Evolutionary conservation across 2,113 vertebrate species (phyloP), one percentile per base, ranked within the genome.

Genomic region (Oplegnathus fasciatus): DNA sequence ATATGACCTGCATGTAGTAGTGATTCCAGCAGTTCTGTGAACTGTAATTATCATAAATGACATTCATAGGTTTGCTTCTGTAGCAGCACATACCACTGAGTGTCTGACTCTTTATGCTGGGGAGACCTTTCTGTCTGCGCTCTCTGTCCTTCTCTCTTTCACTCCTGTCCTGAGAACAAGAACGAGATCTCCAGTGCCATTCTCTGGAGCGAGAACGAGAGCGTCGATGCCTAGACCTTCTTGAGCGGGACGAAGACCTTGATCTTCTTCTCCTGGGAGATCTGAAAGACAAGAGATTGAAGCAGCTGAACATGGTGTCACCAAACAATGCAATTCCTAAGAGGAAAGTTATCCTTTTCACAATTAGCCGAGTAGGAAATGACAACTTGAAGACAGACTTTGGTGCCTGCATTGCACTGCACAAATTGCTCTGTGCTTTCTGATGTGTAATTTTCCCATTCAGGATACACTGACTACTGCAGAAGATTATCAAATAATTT

Each of bases 221-320:
- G 0, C 96, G 96, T 0, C 95, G 93, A 89, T 97, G 96, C n/a
- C 97, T 96, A 0, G 97, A 94, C 71, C 97, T 95, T 76, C 95
- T 96, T 1, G 97, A 96, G 28, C 96, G 95, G 5, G 98, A 99
- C 6, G 97, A 94, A 6, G 98, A 99, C 48, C 97, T 94, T 6
- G 98, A 99, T 68, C 97, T 93, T 67, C 96, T 96, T 78, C 97
- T 97, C 87, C 97, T 97, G 18, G 98, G 98, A 84, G 98, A 99
- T 92, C 98, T 99, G 81, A 78, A 86, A 80, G 40, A 83, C 5
- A 82, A 28, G 67, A 34, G 4, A 73, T 78, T 26, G 22, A 58
- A 50, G 20, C 10, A 52, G 4, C 8, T 81, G 3, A 75, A 65
- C 17, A 52, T 14, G 0, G 18, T n/a, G 11, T 50, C 57, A 62